Evolutionary conservation across 2,797 vertebrate genomes (phyloP).

Genomic region (Propithecus perrieri): DNA sequence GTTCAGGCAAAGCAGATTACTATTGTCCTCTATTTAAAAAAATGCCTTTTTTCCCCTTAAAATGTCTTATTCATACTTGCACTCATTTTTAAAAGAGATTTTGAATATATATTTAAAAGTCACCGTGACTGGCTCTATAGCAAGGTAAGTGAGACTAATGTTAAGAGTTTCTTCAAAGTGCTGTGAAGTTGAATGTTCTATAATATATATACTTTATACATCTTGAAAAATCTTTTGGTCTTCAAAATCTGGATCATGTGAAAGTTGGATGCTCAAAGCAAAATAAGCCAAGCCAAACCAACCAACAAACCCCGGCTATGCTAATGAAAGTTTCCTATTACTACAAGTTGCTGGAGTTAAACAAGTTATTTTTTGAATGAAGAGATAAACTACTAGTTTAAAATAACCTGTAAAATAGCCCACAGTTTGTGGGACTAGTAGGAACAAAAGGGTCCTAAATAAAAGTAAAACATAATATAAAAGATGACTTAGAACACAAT

Average conservation of each 20-base stretch:
- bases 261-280: neutral
- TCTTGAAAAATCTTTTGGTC: neutral
- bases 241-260: neutral
- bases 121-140: neutral
- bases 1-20: neutral
- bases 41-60: neutral
- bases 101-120: neutral
- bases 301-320: neutral
- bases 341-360: neutral
- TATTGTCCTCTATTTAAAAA: neutral
- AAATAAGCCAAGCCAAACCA: neutral
- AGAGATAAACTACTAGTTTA: neutral
- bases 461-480: neutral
- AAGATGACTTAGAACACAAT: neutral
- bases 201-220: neutral
- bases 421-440: neutral
- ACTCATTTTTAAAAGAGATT: constrained; percentile 14
- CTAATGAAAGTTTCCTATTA: neutral
- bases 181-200: neutral
- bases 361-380: neutral
- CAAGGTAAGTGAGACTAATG: neutral
- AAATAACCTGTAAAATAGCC: neutral
- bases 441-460: neutral
- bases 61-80: neutral
- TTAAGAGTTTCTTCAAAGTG: neutral